Conservation (phyloP, 2,888 invertebrate genomes). For the Helobdella robusta region DNA sequence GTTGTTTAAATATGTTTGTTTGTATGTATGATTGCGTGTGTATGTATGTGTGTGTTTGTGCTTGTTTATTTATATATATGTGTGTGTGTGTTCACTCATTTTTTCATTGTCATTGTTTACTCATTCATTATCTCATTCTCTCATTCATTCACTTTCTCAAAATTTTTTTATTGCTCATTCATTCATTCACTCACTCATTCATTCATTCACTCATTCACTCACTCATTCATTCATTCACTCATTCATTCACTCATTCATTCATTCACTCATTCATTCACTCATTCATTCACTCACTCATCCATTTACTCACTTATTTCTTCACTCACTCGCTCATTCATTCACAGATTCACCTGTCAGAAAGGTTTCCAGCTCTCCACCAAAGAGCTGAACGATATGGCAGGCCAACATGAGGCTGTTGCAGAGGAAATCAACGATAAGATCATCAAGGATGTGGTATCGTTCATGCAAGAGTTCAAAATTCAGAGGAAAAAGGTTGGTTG, state of each 20-base stretch:
- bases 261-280: neutral
- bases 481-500: constrained; percentile 21
- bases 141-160: neutral
- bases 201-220: constrained; percentile 1
- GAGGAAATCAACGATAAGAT: constrained; percentile 13
- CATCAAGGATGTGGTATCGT: constrained; percentile 7
- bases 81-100: no score
- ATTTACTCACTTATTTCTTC: neutral
- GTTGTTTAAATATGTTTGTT: no score
- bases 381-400: constrained; percentile 23
- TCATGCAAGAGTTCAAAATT: constrained; percentile 22
- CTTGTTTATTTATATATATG: no score
- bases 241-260: neutral
- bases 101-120: neutral
- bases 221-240: neutral
- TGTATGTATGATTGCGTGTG: no score
- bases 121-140: neutral
- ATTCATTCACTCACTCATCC: no score
- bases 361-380: constrained; percentile 6
- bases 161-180: neutral
- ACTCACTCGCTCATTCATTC: neutral
- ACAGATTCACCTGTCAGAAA: constrained; percentile 14
- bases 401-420: constrained; percentile 25
- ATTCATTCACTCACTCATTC: neutral
- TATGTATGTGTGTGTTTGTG: no score